Base-by-base conservation (phyloP, 2,888 invertebrate species). In the Rapana venosa region DNA sequence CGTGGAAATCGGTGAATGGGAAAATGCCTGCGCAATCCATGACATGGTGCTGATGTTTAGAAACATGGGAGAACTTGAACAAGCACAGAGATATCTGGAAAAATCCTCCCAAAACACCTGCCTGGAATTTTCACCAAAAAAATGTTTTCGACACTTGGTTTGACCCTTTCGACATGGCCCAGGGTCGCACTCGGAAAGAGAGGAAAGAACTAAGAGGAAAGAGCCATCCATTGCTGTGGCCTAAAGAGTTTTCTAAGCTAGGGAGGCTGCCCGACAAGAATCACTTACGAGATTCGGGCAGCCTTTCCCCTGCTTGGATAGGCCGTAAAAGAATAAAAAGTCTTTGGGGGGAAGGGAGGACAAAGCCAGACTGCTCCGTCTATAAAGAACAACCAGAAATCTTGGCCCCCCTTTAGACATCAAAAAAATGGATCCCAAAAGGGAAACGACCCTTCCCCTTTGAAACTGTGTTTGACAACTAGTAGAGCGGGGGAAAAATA, bases 161-260 rank as follows among this genome's bases (percentile, higher is more conserved):
- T 87, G 47, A 74, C 35, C 74, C n/a, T 47, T 35, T 32, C 61
- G 74, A 70, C 36, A 70, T 74, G 47, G 87, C 87, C 8, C 20
- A 47, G 20, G n/a, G 30, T 0, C 20, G 30, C 22, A 0, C 32
- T 13, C 26, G 11, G 32, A 32, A 20, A 47, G 35, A 88, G 58
- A 88, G 74, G 22, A 17, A 79, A 58, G 15, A 32, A 79, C 61
- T 88, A 13, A 30, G 5, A 4, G 61, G 35, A 17, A 79, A 88
- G 30, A 88, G 79, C n/a, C 56, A 88, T 77, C 79, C 11, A 88
- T 88, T 88, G 8, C 36, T 74, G 13, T 70, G 58, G 88, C 88
- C 58, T 81, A 61, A 81, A 70, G 17, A 61, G 35, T 47, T 81
- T 2, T 47, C 81, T n/a, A 35, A 30, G 26, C 32, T 88, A 58